These are phyloP conservation scores for Homalodisca vitripennis DNA, from an alignment of 1,140 invertebrate genomes.

Conservation along the genomic window DNA sequence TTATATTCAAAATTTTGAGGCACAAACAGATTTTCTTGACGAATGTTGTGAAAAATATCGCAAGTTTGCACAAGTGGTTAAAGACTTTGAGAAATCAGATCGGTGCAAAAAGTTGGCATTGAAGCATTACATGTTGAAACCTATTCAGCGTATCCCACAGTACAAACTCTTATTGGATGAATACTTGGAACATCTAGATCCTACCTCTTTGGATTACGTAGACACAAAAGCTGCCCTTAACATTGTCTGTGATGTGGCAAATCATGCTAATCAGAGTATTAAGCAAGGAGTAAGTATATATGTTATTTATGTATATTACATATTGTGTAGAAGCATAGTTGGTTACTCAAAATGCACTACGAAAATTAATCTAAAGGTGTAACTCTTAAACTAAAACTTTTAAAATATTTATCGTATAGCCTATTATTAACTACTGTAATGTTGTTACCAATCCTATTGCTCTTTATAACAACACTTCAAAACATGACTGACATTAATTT, in stretches of 20 bases:
- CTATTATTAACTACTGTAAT: no score
- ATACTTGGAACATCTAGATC: conserved; percentile 61
- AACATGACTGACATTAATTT: no score
- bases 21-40: conserved; percentile 60
- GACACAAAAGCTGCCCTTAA: conserved; percentile 64
- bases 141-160: conserved; percentile 70
- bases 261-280: conserved; percentile 73
- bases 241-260: conserved; percentile 70
- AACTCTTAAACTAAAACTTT: no score
- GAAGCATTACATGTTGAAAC: conserved; percentile 74
- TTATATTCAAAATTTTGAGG: conserved; percentile 71
- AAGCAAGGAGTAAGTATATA: conserved; percentile 55
- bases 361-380: no score
- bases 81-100: conserved; percentile 64
- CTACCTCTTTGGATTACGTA: conserved; percentile 61
- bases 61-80: conserved; percentile 59
- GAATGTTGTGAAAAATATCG: conserved; percentile 61
- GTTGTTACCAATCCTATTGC: no score
- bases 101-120: conserved; percentile 63
- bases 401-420: no score
- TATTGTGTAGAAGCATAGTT: no score
- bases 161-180: conserved; percentile 67
- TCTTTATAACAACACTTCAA: no score
- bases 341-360: no score
- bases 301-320: no score